Percentiles rank a stretch among this genome's conserved stretches.
These are phyloP conservation scores for Dasyornis broadbenti DNA, from an alignment of 2,113 vertebrate genomes.

Conservation along the genomic window DNA sequence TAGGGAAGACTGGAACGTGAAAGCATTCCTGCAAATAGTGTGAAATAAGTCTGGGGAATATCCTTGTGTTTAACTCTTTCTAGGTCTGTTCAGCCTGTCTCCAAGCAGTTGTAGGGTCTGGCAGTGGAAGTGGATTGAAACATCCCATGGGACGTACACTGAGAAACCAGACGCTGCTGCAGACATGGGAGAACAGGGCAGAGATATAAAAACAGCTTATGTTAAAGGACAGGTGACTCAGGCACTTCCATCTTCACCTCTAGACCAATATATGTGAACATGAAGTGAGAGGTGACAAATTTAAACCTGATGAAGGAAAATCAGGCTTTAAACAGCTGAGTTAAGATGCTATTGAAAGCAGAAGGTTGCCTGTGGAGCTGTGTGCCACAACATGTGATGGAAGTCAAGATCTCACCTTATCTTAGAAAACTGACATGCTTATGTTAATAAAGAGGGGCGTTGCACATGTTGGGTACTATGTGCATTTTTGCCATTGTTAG, in stretches of 20 bases:
- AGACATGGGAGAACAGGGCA: background rate
- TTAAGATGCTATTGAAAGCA: background rate
- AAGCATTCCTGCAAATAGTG: conserved; percentile 36
- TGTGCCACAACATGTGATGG: background rate
- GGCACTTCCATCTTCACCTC: background rate
- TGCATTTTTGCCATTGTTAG: background rate
- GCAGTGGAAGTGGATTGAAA: background rate
- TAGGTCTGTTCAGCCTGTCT: background rate
- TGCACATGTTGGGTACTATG: background rate
- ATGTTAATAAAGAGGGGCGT: background rate
- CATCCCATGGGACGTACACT: background rate
- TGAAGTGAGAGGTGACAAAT: background rate
- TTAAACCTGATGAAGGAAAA: background rate
- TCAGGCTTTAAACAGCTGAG: background rate
- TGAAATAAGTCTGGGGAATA: conserved; percentile 28
- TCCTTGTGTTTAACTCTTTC: background rate
- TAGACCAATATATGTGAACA: background rate
- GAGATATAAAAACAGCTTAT: background rate
- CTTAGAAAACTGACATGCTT: background rate
- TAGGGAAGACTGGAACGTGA: background rate
- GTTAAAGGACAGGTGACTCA: background rate
- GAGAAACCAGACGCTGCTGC: background rate
- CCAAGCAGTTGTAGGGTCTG: background rate
- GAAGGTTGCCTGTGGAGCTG: background rate
- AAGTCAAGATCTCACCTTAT: background rate